Conservation (phyloP, 2,797 vertebrate species). For the Sebastes alutus region DNA sequence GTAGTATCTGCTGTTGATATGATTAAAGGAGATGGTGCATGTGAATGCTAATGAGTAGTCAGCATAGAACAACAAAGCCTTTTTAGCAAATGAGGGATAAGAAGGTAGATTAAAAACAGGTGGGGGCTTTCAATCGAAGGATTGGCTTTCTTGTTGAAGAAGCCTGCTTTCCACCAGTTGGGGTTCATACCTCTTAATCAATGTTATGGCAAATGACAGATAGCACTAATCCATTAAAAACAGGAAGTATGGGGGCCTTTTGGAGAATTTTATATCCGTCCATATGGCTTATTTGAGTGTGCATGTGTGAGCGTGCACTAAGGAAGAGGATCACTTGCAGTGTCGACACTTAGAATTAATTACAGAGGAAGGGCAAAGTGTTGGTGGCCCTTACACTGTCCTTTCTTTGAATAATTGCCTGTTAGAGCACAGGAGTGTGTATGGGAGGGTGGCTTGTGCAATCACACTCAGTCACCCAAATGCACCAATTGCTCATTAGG, state of each 20-base stretch:
- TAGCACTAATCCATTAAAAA: conserved; percentile 36
- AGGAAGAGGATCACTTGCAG: conserved; percentile 30
- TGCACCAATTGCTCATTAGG: conserved; percentile 49
- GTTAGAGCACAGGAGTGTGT: conserved; percentile 22
- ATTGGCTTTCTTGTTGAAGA: background rate
- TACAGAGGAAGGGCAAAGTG: conserved; percentile 43
- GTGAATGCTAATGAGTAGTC: conserved; percentile 27
- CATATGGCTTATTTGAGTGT: conserved; percentile 30
- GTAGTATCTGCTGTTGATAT: conserved; percentile 14
- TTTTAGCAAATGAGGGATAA: conserved; percentile 19
- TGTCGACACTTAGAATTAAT: conserved; percentile 51
- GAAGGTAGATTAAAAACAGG: conserved; percentile 12
- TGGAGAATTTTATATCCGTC: background rate
- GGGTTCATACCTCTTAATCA: conserved; percentile 18
- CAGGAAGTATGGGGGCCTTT: background rate
- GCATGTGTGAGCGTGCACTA: background rate
- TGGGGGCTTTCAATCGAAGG: background rate
- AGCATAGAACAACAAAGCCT: conserved; percentile 5
- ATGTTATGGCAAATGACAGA: conserved; percentile 24
- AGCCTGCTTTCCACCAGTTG: background rate
- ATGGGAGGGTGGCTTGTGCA: background rate
- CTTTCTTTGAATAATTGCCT: conserved; percentile 59
- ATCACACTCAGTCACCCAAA: conserved; percentile 35
- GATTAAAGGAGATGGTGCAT: conserved; percentile 40
- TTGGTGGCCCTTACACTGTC: conserved; percentile 33